A percentile compares a stretch with the other conserved stretches of the same genome.
phyloP scores from a whole-genome alignment of 2,113 vertebrate genomes.

The Hemicordylus capensis region DNA sequence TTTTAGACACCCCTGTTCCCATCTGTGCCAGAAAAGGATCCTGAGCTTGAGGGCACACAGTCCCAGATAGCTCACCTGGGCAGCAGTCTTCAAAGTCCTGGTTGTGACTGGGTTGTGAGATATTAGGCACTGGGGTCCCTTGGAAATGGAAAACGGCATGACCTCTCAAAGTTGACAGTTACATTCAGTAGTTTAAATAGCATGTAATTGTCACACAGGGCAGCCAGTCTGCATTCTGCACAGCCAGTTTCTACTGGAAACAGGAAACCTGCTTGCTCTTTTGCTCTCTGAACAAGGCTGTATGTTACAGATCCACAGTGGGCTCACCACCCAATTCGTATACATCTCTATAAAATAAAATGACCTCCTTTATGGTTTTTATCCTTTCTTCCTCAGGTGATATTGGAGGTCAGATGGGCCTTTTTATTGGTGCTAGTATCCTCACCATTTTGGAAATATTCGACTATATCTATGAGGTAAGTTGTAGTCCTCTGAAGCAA shows the following conservation, averaged over 20 bases:
- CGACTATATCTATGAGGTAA: conserved; percentile 97
- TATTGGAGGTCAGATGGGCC: conserved; percentile 98
- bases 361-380: neutral
- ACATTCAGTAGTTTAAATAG: too few species aligned
- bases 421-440: conserved; percentile 98
- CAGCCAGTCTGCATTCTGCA: neutral
- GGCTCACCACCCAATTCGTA: neutral
- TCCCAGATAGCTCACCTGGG: neutral
- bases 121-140: too few species aligned
- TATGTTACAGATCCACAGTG: neutral
- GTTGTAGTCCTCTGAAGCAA: neutral
- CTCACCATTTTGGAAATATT: conserved; percentile 98
- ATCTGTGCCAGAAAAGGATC: too few species aligned
- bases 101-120: too few species aligned
- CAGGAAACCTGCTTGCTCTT: neutral
- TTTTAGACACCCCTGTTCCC: neutral
- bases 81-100: too few species aligned
- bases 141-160: too few species aligned
- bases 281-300: neutral
- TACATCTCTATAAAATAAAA: neutral
- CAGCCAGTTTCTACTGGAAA: neutral
- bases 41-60: neutral
- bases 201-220: neutral
- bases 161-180: too few species aligned
- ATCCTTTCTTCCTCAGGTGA: conserved; percentile 82